These are phyloP conservation scores for Chrysogorgia sp. DNA, from an alignment of 92 coral and sea anemone genomes.

Conservation along the genomic window DNA sequence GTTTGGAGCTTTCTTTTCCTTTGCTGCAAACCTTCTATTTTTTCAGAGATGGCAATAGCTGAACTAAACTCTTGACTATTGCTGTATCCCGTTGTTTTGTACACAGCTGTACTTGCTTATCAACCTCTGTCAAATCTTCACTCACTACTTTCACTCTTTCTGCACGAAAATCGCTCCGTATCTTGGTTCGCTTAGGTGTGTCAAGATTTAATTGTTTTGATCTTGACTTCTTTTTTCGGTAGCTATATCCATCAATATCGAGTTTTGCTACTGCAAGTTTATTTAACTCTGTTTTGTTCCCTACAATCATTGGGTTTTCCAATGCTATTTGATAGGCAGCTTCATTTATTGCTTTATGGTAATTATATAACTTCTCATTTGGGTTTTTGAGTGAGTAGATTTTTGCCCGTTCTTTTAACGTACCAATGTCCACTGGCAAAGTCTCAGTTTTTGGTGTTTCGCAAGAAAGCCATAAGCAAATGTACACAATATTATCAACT, in stretches of 20 bases:
- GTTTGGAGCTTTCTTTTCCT: constrained; percentile 41
- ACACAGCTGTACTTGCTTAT: constrained; percentile 41
- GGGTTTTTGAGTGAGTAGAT: constrained; percentile 36
- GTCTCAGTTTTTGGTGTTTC: constrained; percentile 26
- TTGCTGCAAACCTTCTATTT: constrained; percentile 16
- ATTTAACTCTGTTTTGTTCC: constrained; percentile 52
- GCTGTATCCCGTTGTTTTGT: constrained; percentile 19
- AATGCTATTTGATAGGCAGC: constrained; percentile 59
- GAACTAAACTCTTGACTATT: constrained; percentile 19
- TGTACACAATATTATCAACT: not conserved
- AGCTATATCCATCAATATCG: constrained; percentile 58
- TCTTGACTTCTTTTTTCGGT: constrained; percentile 61
- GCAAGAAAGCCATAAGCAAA: constrained; percentile 6
- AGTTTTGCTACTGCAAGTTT: constrained; percentile 55
- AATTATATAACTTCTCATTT: constrained; percentile 39
- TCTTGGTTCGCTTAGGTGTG: constrained; percentile 35
- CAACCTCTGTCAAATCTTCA: constrained; percentile 60
- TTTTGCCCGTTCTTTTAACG: constrained; percentile 14
- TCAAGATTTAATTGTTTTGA: constrained; percentile 41
- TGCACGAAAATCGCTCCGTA: constrained; percentile 47
- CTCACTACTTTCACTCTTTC: constrained; percentile 43
- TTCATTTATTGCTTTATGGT: constrained; percentile 57
- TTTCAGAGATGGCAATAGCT: constrained; percentile 22
- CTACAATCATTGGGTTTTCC: constrained; percentile 46
- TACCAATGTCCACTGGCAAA: constrained; percentile 32